Evolutionary conservation across 1,140 invertebrate genomes (phyloP).

Genomic region (Sipha flava): DNA sequence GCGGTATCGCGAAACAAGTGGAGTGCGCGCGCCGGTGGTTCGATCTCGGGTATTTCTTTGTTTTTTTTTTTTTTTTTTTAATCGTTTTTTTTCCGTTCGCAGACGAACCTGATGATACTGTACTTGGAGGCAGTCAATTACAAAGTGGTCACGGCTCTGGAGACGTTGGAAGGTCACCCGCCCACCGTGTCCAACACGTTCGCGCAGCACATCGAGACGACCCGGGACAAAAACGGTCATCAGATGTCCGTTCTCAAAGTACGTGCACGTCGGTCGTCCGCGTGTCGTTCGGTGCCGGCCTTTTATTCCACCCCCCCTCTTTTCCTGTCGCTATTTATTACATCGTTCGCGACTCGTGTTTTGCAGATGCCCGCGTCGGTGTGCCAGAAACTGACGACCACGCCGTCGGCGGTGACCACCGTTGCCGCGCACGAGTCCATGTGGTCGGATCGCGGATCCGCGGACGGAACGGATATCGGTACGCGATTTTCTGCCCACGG

Average conservation of each 20-base stretch:
- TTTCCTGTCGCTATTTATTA: too few relatives aligned
- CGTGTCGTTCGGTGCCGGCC: too few relatives aligned
- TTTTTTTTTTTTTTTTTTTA: too few relatives aligned
- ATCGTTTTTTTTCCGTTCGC: too few relatives aligned
- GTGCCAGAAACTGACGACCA: neutral
- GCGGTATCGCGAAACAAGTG: too few relatives aligned
- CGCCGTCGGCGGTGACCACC: neutral
- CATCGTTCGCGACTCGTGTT: neutral
- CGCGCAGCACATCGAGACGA: conserved; percentile 73
- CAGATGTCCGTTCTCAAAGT: conserved; percentile 79
- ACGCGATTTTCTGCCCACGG: neutral
- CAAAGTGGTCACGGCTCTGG: conserved; percentile 72
- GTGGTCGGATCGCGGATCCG: conserved; percentile 67
- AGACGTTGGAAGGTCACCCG: conserved; percentile 68
- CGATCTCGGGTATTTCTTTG: too few relatives aligned
- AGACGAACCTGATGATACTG: conserved; percentile 86
- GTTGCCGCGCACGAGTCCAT: conserved; percentile 42
- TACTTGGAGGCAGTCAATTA: conserved; percentile 83
- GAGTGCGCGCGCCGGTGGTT: too few relatives aligned
- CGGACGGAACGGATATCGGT: conserved; percentile 54
- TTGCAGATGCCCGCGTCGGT: neutral
- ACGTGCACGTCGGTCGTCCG: neutral
- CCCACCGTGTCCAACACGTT: conserved; percentile 64
- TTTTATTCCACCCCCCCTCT: too few relatives aligned
- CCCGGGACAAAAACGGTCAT: conserved; percentile 79